phyloP scores from a whole-genome alignment of 2,888 invertebrate species.

The Eupithecia insigniata region DNA sequence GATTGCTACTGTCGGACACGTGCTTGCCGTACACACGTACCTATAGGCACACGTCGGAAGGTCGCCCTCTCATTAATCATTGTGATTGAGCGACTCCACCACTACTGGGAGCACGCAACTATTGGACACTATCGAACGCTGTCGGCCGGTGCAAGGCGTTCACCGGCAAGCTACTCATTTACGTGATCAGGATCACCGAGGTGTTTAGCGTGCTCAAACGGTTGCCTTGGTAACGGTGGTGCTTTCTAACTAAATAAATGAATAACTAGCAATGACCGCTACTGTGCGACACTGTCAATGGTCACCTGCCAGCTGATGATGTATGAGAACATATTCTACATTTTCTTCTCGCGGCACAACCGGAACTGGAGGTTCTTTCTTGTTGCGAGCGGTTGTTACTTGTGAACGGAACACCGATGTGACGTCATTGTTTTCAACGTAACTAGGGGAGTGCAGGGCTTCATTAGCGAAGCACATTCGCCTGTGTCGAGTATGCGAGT shows the following conservation, averaged over 20 bases:
- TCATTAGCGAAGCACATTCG: slow-evolving; percentile 69
- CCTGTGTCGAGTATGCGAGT: slow-evolving; percentile 63
- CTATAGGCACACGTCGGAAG: slow-evolving; percentile 59
- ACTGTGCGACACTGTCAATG: slow-evolving; percentile 59
- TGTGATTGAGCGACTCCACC: slow-evolving; percentile 51
- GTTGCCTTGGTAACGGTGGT: slow-evolving; percentile 71
- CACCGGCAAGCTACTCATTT: slow-evolving; percentile 39
- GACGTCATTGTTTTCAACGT: slow-evolving; percentile 46
- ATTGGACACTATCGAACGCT: slow-evolving; percentile 41
- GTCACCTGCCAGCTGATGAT: slow-evolving; percentile 80
- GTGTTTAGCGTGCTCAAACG: slow-evolving; percentile 59
- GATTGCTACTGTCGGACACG: slow-evolving; percentile 64
- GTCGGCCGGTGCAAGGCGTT: slow-evolving; percentile 27
- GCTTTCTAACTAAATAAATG: slow-evolving; percentile 50
- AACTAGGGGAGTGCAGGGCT: slow-evolving; percentile 47
- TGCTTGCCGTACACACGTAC: slow-evolving; percentile 60
- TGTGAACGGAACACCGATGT: slow-evolving; percentile 48
- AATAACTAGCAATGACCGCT: slow-evolving; percentile 58
- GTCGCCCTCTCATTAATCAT: slow-evolving; percentile 70
- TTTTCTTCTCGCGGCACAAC: slow-evolving; percentile 58
- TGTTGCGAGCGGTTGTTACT: slow-evolving; percentile 38
- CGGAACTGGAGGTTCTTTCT: slow-evolving; percentile 45
- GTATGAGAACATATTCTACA: slow-evolving; percentile 80
- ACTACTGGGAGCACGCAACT: slow-evolving; percentile 54
- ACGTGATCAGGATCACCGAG: slow-evolving; percentile 48